Conservation (phyloP, 1,140 invertebrate species). For the Lordiphosa mommai region DNA sequence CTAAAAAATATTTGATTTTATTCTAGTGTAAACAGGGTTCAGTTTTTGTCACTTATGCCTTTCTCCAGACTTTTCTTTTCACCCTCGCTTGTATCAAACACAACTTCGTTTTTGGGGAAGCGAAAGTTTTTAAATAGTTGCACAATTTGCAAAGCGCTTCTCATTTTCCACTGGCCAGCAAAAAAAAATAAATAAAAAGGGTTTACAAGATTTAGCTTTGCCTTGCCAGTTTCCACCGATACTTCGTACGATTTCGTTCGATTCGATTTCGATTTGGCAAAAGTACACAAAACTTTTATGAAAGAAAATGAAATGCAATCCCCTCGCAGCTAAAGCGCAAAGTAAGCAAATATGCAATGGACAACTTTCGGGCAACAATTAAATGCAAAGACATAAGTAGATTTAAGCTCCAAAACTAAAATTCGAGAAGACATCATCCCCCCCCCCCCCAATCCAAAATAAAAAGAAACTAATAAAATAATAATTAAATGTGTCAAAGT, state of each 20-base stretch:
- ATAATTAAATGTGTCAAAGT: constrained; percentile 76
- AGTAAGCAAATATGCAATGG: constrained; percentile 18
- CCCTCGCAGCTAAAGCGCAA: constrained; percentile 19
- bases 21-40: no score
- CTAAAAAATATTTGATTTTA: no score
- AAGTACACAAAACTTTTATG: constrained; percentile 66
- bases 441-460: constrained; percentile 15
- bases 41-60: no score
- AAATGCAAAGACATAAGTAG: constrained; percentile 25
- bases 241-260: constrained; percentile 16
- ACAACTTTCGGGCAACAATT: constrained; percentile 53
- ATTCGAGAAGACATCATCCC: no score
- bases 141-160: constrained; percentile 56
- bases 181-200: constrained; percentile 12
- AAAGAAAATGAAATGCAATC: constrained; percentile 70
- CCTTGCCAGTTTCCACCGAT: constrained; percentile 19
- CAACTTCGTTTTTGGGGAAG: constrained; percentile 16
- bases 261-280: constrained; percentile 65
- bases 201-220: constrained; percentile 53
- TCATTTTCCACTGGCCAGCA: constrained; percentile 32
- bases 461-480: constrained; percentile 60
- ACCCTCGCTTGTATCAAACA: not conserved
- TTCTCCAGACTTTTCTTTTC: no score
- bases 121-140: constrained; percentile 67
- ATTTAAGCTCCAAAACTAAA: no score